phyloP scores from a whole-genome alignment of 2,113 vertebrate genomes.

The Saccopteryx bilineata region DNA sequence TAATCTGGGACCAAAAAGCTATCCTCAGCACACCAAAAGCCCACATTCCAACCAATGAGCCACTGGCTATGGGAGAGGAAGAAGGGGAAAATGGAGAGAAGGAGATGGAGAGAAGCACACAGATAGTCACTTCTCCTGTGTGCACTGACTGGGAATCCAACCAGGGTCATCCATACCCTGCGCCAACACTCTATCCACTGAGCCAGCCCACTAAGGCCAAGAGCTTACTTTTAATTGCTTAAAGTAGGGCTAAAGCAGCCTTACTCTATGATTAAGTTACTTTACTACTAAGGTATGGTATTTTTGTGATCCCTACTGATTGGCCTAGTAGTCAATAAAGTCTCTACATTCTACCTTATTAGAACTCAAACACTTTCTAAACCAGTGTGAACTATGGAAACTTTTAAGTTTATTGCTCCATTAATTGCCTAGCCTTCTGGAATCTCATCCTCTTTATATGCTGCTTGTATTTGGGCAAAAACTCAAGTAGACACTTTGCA shows the following conservation, averaged over 20 bases:
- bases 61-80: too few relatives aligned
- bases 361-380: background rate
- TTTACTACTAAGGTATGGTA: background rate
- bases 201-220: background rate
- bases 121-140: too few relatives aligned
- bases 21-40: too few relatives aligned
- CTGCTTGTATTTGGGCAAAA: background rate
- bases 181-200: too few relatives aligned
- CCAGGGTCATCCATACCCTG: too few relatives aligned
- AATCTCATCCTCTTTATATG: background rate
- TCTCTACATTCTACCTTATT: background rate
- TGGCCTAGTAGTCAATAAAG: background rate
- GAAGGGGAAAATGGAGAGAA: too few relatives aligned
- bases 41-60: too few relatives aligned
- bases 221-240: background rate
- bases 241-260: background rate
- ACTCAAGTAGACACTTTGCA: background rate
- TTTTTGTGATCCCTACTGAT: background rate
- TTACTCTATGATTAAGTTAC: background rate
- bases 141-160: too few relatives aligned
- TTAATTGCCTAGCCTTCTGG: background rate
- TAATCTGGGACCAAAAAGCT: too few relatives aligned
- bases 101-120: too few relatives aligned
- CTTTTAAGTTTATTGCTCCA: background rate
- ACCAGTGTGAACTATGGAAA: background rate